These are phyloP conservation scores for Mesorhabditis belari DNA, from an alignment of 2,888 invertebrate genomes.

Conservation along the genomic window DNA sequence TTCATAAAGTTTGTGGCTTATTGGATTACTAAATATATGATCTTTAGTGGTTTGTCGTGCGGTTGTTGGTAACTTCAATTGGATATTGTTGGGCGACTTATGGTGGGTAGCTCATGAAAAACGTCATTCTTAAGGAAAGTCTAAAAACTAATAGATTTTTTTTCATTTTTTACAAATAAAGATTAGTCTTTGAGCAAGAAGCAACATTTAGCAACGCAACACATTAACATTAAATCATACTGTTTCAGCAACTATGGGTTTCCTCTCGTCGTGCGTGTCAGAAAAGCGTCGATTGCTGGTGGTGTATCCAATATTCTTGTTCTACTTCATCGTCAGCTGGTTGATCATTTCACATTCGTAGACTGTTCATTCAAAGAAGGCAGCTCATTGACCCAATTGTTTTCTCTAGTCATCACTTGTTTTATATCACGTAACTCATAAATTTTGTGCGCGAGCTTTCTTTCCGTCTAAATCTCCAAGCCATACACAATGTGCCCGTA, in stretches of 20 bases:
- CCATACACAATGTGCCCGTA: too few relatives aligned
- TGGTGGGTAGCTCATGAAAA: constrained; percentile 62
- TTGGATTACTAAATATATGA: not conserved
- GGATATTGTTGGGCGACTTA: constrained; percentile 94
- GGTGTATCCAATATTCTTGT: constrained; percentile 90
- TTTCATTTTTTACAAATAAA: constrained; percentile 55
- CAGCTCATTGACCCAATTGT: not conserved
- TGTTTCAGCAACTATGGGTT: constrained; percentile 82
- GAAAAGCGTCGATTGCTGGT: constrained; percentile 81
- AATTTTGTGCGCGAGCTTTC: too few relatives aligned
- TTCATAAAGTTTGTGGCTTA: not conserved
- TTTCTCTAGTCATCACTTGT: not conserved
- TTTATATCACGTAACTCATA: not conserved
- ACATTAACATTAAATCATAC: too few relatives aligned
- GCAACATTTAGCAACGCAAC: too few relatives aligned
- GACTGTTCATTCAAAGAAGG: not conserved
- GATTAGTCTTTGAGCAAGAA: too few relatives aligned
- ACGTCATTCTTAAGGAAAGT: not conserved
- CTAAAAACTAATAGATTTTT: not conserved
- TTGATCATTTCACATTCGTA: constrained; percentile 55
- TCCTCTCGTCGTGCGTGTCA: constrained; percentile 88
- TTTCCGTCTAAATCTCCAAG: too few relatives aligned
- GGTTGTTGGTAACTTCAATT: constrained; percentile 71
- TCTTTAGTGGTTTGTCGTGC: not conserved
- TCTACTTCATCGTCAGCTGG: constrained; percentile 79